Base-by-base conservation (phyloP, 2,888 invertebrate species). In the Netelia fuscicornis region DNA sequence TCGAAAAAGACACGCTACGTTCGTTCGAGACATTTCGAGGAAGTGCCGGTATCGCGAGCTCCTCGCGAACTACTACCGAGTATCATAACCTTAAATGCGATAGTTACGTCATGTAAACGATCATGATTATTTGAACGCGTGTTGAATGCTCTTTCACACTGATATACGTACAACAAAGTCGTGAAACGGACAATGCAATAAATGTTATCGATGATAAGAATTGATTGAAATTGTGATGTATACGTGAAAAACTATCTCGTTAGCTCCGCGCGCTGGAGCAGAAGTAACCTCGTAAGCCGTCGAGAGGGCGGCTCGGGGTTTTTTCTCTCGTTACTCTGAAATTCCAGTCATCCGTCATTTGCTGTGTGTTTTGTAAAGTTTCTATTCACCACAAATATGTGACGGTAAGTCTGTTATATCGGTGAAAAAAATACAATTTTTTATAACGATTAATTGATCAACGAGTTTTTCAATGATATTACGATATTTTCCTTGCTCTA, bases 341-440 rank as follows among this genome's bases (percentile, higher is more conserved):
- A 83, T 70, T 80, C 84, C 74, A 83, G 82, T 88, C 87, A 89
- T 90, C 89, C 88, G 89, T 91, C 89, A 90, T 88, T 88, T 83
- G 87, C 83, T 89, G 86, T 85, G 82, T 86, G 88, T 89, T 89
- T 90, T 90, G 83, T 85, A 86, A 89, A 87, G 86, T 87, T 87
- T 89, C 86, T 82, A 88, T 89, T 88, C 86, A 86, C 84, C 87
- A 80, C 88, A 92, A 92, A 92, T 92, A 92, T 92, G 92, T 91
- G 91, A 91, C 91, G 92, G 92, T 91, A 87, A 91, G 91, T 91
- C 83, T 81, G 48, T 58, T 81, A 56, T 44, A 13, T 23, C 17
- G 20, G 10, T 54, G 48, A 62, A 9, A 68, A 71, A 64, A n/a
- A 17, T 68, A 42, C 37, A 37, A 37, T 64, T 54, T 48, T 44